Conservation (phyloP, 2,888 invertebrate species). For the Drosophila greeni region DNA sequence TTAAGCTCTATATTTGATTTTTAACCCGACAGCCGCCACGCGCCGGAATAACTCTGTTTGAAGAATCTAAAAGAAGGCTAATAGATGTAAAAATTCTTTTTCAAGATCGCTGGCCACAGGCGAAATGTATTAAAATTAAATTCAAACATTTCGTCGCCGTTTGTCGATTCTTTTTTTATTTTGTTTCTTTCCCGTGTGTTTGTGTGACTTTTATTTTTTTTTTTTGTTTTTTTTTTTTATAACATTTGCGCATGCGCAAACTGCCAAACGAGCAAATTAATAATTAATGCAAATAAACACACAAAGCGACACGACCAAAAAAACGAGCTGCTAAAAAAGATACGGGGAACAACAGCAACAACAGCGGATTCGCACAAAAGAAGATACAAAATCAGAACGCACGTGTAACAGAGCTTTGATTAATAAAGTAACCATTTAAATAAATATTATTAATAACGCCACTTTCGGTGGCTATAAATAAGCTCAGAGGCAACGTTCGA, state of each 20-base stretch:
- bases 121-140: slow-evolving; percentile 63
- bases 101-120: slow-evolving; percentile 39
- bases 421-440: slow-evolving; percentile 60
- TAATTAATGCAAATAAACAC: slow-evolving; percentile 72
- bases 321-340: slow-evolving; percentile 57
- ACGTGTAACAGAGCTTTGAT: slow-evolving; percentile 69
- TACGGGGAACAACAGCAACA: slow-evolving; percentile 31
- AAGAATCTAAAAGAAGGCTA: slow-evolving; percentile 29
- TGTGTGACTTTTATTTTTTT: slow-evolving; percentile 38
- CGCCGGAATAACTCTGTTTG: slow-evolving; percentile 46
- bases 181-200: slow-evolving; percentile 1
- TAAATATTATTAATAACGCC: slow-evolving; percentile 60
- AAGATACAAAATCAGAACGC: slow-evolving; percentile 66
- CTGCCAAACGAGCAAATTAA: slow-evolving; percentile 71
- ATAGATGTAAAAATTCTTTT: slow-evolving; percentile 22
- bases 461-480: slow-evolving; percentile 46
- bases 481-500: slow-evolving; percentile 36
- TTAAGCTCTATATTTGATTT: slow-evolving; percentile 53
- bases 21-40: slow-evolving; percentile 70
- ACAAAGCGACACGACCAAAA: slow-evolving; percentile 48
- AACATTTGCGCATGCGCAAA: slow-evolving; percentile 74
- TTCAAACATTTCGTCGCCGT: slow-evolving; percentile 62
- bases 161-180: slow-evolving; percentile 12
- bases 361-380: slow-evolving; percentile 47
- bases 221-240: slow-evolving; percentile 57